Evolutionary conservation across 2,113 vertebrate genomes (phyloP).

Genomic region (Xenopus laevis): DNA sequence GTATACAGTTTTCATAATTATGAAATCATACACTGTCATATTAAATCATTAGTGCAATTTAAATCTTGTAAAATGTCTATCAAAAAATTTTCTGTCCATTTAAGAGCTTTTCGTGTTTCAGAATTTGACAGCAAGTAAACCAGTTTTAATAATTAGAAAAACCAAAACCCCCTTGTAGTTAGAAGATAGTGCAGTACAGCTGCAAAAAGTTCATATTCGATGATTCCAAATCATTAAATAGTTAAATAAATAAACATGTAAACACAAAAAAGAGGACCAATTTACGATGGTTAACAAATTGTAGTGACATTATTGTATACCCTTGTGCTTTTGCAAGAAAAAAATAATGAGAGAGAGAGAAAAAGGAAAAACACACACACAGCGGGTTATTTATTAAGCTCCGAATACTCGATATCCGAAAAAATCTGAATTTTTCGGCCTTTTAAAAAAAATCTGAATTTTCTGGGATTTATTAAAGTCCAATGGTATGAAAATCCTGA

Average conservation of each 20-base stretch:
- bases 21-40: constrained; percentile 64
- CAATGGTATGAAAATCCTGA: no score
- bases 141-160: constrained; percentile 62
- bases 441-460: no score
- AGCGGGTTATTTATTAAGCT: no score
- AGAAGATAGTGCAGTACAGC: constrained; percentile 57
- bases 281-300: constrained; percentile 54
- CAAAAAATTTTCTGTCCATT: constrained; percentile 75
- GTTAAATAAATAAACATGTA: constrained; percentile 55
- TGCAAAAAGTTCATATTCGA: constrained; percentile 13
- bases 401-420: no score
- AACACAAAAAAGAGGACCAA: constrained; percentile 55
- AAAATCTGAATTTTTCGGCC: no score
- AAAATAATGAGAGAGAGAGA: constrained; percentile 9
- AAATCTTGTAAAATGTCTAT: constrained; percentile 77
- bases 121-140: constrained; percentile 70
- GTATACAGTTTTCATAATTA: constrained; percentile 70
- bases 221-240: constrained; percentile 56
- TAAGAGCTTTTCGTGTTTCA: constrained; percentile 59
- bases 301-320: constrained; percentile 49
- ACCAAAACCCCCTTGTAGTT: constrained; percentile 57
- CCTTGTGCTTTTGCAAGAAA: constrained; percentile 67
- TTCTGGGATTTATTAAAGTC: no score
- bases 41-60: constrained; percentile 81
- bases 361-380: no score